These are phyloP conservation scores for Lamellibrachia columna DNA, from an alignment of 2,888 invertebrate species.

Conservation along the genomic window DNA sequence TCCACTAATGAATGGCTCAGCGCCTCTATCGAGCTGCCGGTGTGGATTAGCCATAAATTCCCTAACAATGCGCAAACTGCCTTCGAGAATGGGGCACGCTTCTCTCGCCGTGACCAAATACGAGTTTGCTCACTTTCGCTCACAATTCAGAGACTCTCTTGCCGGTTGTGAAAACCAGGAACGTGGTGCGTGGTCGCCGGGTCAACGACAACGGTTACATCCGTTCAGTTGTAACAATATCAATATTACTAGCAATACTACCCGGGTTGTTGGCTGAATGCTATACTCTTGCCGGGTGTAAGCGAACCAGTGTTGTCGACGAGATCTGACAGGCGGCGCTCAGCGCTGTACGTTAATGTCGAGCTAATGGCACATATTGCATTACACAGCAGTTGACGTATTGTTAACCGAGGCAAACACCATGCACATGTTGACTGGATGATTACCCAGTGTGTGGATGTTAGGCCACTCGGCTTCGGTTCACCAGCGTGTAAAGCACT, in stretches of 20 bases:
- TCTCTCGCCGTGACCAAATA: not conserved
- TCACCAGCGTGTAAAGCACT: not conserved
- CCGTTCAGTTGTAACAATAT: not conserved
- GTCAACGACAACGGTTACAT: not conserved
- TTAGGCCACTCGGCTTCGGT: not conserved
- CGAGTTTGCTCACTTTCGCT: not conserved
- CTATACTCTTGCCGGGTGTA: not conserved
- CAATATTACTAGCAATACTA: not conserved
- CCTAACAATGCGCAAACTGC: conserved; percentile 5
- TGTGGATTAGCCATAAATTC: not conserved
- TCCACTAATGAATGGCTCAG: not conserved
- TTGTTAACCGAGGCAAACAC: not conserved
- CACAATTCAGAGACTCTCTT: not conserved
- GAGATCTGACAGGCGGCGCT: conserved; percentile 11
- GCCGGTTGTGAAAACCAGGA: not conserved
- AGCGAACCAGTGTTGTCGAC: not conserved
- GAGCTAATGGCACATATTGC: not conserved
- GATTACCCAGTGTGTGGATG: not conserved
- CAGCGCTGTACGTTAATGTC: not conserved
- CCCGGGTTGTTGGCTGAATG: not conserved
- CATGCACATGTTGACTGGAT: not conserved
- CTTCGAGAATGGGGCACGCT: not conserved
- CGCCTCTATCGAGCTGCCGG: not conserved
- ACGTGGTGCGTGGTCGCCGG: not conserved
- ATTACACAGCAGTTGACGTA: not conserved